Conservation (phyloP, 2,888 invertebrate genomes). For the Tolmerus cingulatus region DNA sequence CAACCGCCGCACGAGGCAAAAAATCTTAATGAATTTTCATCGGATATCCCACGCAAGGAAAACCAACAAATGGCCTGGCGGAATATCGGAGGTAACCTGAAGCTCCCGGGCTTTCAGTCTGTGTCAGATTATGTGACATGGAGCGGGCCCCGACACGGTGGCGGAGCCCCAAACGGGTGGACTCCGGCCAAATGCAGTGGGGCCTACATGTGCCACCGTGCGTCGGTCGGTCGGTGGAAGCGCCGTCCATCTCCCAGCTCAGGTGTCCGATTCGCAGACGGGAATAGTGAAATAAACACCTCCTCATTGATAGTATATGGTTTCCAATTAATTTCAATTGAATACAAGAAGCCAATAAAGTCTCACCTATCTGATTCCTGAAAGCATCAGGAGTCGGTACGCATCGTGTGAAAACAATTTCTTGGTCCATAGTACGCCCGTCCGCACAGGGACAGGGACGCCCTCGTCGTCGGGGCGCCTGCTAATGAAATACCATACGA, state of each 20-base stretch:
- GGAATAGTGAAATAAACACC: slow-evolving; percentile 24
- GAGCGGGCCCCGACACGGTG: neutral
- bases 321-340: slow-evolving; percentile 34
- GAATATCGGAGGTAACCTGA: slow-evolving; percentile 16
- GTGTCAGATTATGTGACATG: slow-evolving; percentile 5
- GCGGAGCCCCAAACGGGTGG: neutral
- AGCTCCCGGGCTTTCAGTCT: neutral
- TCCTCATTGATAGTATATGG: slow-evolving; percentile 20
- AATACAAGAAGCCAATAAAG: slow-evolving; percentile 33
- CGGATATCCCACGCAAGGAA: slow-evolving; percentile 13
- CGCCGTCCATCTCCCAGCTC: neutral
- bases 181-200: neutral
- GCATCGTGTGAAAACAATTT: neutral
- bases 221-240: neutral
- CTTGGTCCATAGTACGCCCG: neutral
- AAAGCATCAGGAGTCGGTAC: neutral
- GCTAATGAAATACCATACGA: neutral
- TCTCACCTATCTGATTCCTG: neutral
- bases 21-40: slow-evolving; percentile 29
- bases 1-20: neutral
- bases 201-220: neutral
- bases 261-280: neutral
- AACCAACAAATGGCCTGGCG: slow-evolving; percentile 9
- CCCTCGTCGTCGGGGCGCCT: neutral
- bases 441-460: neutral